These are phyloP conservation scores for Ephestia elutella DNA, from an alignment of 1,140 invertebrate genomes.

Conservation along the genomic window DNA sequence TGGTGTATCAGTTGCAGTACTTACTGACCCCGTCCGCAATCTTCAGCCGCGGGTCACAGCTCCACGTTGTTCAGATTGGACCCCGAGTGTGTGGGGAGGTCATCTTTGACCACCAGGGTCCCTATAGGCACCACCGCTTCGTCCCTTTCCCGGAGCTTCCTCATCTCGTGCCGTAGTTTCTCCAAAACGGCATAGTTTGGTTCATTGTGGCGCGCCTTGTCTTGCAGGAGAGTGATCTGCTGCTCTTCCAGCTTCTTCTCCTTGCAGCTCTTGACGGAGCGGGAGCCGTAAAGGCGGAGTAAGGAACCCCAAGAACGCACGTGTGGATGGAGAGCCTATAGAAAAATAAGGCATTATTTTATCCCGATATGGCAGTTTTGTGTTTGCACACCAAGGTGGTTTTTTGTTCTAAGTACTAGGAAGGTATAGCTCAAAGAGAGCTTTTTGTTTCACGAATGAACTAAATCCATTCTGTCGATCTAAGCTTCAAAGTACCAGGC, in stretches of 20 bases:
- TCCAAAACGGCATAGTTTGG: conserved; percentile 95
- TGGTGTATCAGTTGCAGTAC: too few relatives aligned
- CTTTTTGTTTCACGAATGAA: background rate
- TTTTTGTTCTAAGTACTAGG: too few relatives aligned
- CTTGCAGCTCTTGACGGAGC: conserved; percentile 93
- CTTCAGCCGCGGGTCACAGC: conserved; percentile 53
- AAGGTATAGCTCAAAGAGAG: too few relatives aligned
- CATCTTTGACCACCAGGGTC: conserved; percentile 79
- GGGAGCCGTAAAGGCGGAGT: conserved; percentile 92
- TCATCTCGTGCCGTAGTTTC: conserved; percentile 92
- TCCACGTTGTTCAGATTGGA: conserved; percentile 85
- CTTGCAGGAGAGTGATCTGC: conserved; percentile 93
- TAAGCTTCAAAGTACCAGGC: too few relatives aligned
- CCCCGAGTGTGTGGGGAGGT: conserved; percentile 80
- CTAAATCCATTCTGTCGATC: too few relatives aligned
- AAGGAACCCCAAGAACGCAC: conserved; percentile 96
- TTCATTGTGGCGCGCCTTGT: conserved; percentile 91
- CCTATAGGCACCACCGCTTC: conserved; percentile 83
- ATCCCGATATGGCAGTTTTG: too few relatives aligned
- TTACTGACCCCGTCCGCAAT: too few relatives aligned
- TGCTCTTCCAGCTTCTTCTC: conserved; percentile 96
- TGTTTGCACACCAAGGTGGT: too few relatives aligned
- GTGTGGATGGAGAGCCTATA: conserved; percentile 89
- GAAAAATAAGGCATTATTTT: too few relatives aligned
- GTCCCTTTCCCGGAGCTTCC: conserved; percentile 81